Conservation (phyloP, 2,888 invertebrate species). For the Ophion slaviceki region DNA sequence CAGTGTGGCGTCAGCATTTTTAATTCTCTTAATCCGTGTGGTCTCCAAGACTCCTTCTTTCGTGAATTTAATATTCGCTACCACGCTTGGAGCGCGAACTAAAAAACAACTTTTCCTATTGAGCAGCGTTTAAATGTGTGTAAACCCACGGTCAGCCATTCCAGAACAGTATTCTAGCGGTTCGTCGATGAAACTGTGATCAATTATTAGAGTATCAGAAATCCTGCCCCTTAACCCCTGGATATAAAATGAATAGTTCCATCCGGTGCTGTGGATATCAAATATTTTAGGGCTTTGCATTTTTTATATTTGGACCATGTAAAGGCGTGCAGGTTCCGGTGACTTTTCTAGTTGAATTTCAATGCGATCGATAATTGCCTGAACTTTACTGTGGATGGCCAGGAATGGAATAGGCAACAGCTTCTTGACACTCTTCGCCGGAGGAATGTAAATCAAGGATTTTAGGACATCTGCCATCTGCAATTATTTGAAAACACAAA, state of each 20-base stretch:
- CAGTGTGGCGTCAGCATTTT: not conserved
- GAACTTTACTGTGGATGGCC: conserved; percentile 65
- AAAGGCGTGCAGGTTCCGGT: conserved; percentile 71
- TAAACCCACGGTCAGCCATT: no score
- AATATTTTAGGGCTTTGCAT: conserved; percentile 75
- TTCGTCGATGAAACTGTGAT: no score
- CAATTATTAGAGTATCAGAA: no score
- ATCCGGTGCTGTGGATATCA: conserved; percentile 74
- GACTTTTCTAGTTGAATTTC: conserved; percentile 58
- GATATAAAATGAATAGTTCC: conserved; percentile 76
- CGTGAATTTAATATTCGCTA: no score
- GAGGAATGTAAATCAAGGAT: not conserved
- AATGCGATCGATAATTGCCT: conserved; percentile 74
- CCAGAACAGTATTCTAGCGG: no score
- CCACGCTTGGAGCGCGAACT: no score
- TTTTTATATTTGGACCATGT: conserved; percentile 76
- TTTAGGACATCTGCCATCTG: not conserved
- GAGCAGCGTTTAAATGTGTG: no score
- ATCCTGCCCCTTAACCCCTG: no score
- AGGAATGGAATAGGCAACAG: conserved; percentile 53
- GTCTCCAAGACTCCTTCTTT: not conserved
- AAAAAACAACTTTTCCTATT: no score
- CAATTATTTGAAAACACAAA: no score
- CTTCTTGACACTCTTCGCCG: not conserved
- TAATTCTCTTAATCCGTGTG: not conserved